These are phyloP conservation scores for Lemur catta DNA, from an alignment of 2,797 vertebrate species.

Conservation along the genomic window DNA sequence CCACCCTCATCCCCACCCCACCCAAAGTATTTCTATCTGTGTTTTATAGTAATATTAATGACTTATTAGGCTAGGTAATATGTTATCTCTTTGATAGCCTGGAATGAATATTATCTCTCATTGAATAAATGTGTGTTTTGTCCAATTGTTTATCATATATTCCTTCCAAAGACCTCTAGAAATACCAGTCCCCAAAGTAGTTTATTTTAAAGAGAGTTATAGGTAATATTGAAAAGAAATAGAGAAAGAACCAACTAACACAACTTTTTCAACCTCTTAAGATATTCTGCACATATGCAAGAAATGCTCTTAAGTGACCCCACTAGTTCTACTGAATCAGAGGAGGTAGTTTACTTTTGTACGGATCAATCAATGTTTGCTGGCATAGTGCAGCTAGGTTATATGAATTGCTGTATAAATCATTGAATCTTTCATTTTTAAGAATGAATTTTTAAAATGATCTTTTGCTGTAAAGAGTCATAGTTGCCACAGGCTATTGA, in stretches of 20 bases:
- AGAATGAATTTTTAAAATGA: slow-evolving; percentile 27
- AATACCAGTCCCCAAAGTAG: not conserved
- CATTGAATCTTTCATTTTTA: not conserved
- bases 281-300: not conserved
- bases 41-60: slow-evolving; percentile 2
- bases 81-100: not conserved
- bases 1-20: not conserved
- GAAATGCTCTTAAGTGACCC: not conserved
- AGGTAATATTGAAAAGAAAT: not conserved
- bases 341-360: not conserved
- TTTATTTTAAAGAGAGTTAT: not conserved
- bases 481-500: not conserved
- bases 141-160: not conserved
- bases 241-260: not conserved
- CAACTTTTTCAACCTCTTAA: not conserved
- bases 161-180: not conserved
- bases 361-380: not conserved
- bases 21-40: not conserved
- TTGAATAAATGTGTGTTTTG: not conserved
- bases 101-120: not conserved
- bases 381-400: not conserved
- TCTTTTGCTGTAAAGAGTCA: not conserved
- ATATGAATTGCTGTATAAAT: slow-evolving; percentile 20
- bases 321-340: not conserved
- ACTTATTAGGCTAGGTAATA: not conserved